Evolutionary conservation across 1,140 invertebrate genomes (phyloP).

Genomic region (Trinorchestia longiramus): DNA sequence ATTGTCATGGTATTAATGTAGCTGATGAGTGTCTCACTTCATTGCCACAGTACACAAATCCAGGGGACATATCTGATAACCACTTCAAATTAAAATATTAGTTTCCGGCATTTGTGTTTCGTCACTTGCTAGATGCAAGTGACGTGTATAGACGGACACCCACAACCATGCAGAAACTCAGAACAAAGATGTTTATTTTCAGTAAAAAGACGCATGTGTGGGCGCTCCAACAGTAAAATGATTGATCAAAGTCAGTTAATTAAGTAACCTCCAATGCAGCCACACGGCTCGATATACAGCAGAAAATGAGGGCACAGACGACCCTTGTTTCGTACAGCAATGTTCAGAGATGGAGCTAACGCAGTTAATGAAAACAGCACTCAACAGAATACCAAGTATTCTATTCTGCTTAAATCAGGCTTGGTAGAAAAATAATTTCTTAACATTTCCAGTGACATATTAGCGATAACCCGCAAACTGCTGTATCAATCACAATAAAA

Average conservation of each 20-base stretch:
- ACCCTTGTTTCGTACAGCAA: background rate
- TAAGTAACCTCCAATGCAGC: background rate
- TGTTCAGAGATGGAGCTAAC: background rate
- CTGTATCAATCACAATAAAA: no score
- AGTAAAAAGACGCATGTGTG: background rate
- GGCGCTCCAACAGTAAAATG: background rate
- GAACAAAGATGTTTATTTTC: background rate
- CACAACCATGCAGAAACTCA: background rate
- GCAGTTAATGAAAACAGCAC: background rate
- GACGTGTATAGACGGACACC: background rate
- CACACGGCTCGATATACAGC: background rate
- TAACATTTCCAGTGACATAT: no score
- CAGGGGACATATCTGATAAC: background rate
- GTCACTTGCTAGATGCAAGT: background rate
- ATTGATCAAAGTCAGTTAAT: background rate
- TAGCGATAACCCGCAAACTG: no score
- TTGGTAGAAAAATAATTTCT: no score
- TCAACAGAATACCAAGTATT: background rate
- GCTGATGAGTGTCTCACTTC: no score
- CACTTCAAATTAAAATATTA: background rate
- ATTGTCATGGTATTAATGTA: no score
- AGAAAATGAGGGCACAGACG: background rate
- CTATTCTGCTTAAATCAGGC: no score
- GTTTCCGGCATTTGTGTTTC: background rate
- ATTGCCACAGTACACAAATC: background rate